These are phyloP conservation scores for Physeter macrocephalus DNA, from an alignment of 2,113 vertebrate species.

Conservation along the genomic window DNA sequence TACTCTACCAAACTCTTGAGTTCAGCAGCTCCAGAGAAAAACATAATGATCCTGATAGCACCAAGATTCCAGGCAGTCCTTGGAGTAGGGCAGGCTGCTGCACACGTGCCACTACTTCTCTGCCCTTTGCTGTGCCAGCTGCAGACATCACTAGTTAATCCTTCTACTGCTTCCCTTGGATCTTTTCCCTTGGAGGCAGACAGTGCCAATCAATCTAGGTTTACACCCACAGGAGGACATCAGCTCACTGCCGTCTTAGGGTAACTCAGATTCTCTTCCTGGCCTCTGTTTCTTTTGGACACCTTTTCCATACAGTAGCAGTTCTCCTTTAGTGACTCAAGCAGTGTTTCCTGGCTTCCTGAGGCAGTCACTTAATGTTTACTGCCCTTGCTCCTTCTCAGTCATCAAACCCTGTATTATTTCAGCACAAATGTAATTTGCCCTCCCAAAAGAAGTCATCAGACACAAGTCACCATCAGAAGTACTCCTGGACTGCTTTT, in stretches of 20 bases:
- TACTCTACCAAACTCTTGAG: background rate
- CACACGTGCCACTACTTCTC: fast-evolving
- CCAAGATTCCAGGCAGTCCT: background rate
- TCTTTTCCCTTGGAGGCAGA: background rate
- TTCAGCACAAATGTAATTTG: background rate
- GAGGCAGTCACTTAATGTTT: background rate
- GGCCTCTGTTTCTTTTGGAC: background rate
- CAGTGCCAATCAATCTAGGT: background rate
- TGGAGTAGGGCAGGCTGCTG: background rate
- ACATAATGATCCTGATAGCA: no score
- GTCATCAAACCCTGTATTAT: background rate
- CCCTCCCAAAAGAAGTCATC: background rate
- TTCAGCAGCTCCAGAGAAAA: background rate
- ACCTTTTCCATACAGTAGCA: background rate
- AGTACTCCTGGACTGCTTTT: background rate
- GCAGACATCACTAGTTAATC: background rate
- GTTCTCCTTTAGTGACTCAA: background rate
- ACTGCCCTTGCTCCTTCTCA: background rate
- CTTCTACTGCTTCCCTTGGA: background rate
- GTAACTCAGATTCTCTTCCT: background rate
- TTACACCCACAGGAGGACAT: background rate
- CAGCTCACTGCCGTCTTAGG: background rate
- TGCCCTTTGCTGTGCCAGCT: background rate
- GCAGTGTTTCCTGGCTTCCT: background rate
- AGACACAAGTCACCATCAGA: background rate